Base-by-base conservation (phyloP, 2,888 invertebrate species). In the Morinoia aosen region DNA sequence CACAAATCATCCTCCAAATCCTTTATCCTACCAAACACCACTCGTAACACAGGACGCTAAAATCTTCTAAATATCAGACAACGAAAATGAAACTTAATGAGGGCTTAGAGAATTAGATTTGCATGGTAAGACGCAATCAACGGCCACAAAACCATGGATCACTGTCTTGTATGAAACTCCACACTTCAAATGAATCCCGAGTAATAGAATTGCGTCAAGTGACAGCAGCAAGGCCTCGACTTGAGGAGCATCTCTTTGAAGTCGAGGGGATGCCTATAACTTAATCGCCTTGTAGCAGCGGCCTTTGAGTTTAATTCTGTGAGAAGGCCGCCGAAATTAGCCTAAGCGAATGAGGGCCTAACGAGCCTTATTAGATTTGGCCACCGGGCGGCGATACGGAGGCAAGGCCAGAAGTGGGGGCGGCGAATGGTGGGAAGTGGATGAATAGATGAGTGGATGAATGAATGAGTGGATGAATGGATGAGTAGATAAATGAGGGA, bases 241-340 rank as follows among this genome's bases (percentile, higher is more conserved):
- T n/a, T 88, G 33, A 11, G 11, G 14, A 19, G 91, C 11, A 91
- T 56, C 91, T 91, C 91, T 56, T 91, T 91, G 91, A 91, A 91
- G 56, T 48, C 91, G 10, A 25, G 12, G 2, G 48, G 19, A 39
- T 2, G 91, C 11, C 3, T 91, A 40, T 56, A 56, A 40, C 91
- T 56, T 91, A 56, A 91, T 91, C 56, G 91, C 48, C 90, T 91
- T 91, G 91, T 91, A 91, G 91, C 91, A 56, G 91, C 39, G 56
- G 91, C 91, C 91, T 91, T 91, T 91, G 91, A 40, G 39, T 40
- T 88, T 91, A 91, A 91, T 91, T 91, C 91, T 91, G 25, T 91
- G 10, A 40, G 91, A 91, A 25, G 91, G 25, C 16, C 91, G 88
- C 12, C 39, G 90, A 48, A 19, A 91, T 91, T 91, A 91, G 91